Evolutionary conservation across 1,140 invertebrate genomes (phyloP).

Genomic region (Drosophila carrolli): DNA sequence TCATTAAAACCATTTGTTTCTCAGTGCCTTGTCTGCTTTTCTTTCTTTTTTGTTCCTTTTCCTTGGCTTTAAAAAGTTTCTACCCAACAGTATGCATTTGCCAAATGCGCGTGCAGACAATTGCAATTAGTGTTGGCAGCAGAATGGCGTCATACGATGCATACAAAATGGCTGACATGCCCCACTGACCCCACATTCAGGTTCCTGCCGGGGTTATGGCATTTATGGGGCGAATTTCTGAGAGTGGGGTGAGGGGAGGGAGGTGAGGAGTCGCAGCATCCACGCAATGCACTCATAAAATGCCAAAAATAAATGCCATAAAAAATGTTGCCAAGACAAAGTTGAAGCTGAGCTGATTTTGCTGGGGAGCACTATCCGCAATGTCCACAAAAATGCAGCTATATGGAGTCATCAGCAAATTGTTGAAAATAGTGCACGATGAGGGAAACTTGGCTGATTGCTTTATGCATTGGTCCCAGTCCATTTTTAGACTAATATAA

Average conservation of each 20-base stretch:
- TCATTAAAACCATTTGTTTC: background rate
- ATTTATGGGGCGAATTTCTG: constrained; percentile 24
- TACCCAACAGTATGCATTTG: constrained; percentile 30
- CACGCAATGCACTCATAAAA: constrained; percentile 66
- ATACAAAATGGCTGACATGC: constrained; percentile 43
- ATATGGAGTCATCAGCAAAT: constrained; percentile 52
- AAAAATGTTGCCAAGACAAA: constrained; percentile 75
- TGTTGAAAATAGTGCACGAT: constrained; percentile 18
- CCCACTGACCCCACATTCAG: constrained; percentile 2
- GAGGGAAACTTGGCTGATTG: constrained; percentile 22
- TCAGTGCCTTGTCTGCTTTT: constrained; percentile 16
- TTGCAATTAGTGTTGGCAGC: constrained; percentile 68
- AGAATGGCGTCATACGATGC: constrained; percentile 61
- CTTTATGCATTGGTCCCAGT: constrained; percentile 1
- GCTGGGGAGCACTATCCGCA: constrained; percentile 9
- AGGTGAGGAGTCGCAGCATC: constrained; percentile 1
- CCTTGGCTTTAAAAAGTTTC: constrained; percentile 26
- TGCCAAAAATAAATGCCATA: constrained; percentile 76
- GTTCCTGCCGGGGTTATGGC: constrained; percentile 29
- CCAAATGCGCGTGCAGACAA: constrained; percentile 52
- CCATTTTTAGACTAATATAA: background rate
- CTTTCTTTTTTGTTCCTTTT: background rate
- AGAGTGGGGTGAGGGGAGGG: too few relatives aligned
- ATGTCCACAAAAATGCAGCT: constrained; percentile 40
- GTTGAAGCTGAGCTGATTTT: constrained; percentile 50